Base-by-base conservation (phyloP, 1,140 invertebrate genomes). In the Calliopsis andreniformis region DNA sequence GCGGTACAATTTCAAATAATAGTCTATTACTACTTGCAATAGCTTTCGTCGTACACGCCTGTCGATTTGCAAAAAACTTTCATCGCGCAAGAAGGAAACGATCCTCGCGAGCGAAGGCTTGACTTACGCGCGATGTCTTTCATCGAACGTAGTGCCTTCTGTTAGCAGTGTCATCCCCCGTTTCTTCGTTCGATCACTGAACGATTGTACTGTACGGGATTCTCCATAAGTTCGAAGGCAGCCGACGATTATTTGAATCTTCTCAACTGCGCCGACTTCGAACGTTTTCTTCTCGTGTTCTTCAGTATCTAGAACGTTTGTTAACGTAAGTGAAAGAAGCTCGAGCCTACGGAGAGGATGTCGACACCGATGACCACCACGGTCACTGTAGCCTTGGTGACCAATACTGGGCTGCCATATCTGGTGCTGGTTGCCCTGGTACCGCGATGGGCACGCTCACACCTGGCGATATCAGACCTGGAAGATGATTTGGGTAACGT, bases 381-480 rank as follows among this genome's bases (percentile, higher is more conserved):
- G 89, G 91, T 94, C 94, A 95, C 93, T 95, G 94, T 43, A 95
- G 87, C 83, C 94, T 91, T 25, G 94, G 93, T 59, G 90, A 90
- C 95, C 95, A 95, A 83, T 95, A 95, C 87, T 95, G 94, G 71
- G 94, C 93, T 62, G 93, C 90, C 93, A 95, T 94, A 76, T 95
- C 94, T 47, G 91, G 90, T 64, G 92, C 91, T 32, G 93, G 91
- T 70, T 94, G 94, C 39, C 94, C 94, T 12, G 95, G 94, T 56
- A 95, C 94, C 81, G 95, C 94, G 42, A 95, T 94, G 10, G 95
- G 95, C 3, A 95, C 94, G 49, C 94, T 95, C n/a, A 95, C 94
- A 32, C 95, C 95, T 12, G 95, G 94, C 16, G 94, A 95, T 87
- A 95, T 95, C 64, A 95, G 90, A 86, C 94, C 94, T 95, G 89